A percentile compares a stretch with the other conserved stretches of the same genome.
Evolutionary conservation across 2,888 invertebrate species (phyloP).

Genomic region (Ditula angustiorana): DNA sequence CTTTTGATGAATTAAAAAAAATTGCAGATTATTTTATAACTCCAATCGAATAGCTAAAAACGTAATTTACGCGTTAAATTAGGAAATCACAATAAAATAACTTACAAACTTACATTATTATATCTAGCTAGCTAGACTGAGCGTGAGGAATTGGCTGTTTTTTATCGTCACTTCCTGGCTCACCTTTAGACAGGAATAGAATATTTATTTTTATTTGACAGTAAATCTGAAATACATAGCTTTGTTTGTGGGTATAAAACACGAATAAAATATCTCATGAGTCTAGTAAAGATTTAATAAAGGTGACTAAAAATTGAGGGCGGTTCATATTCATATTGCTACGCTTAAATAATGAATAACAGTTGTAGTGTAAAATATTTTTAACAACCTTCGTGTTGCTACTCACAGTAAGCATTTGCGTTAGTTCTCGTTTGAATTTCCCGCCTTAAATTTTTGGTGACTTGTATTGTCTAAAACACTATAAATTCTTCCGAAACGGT

Average conservation of each 20-base stretch:
- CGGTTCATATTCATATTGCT: background rate
- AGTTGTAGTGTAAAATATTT: no score
- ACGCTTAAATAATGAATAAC: background rate
- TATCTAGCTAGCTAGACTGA: no score
- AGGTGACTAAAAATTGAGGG: background rate
- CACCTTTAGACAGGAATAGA: background rate
- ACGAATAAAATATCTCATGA: background rate
- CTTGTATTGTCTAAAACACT: background rate
- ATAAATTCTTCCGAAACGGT: background rate
- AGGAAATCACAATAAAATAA: no score
- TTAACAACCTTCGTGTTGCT: no score
- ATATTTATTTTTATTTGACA: background rate
- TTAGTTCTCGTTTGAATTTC: background rate
- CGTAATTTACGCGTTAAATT: no score
- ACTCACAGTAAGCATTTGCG: no score
- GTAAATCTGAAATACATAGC: conserved; percentile 1
- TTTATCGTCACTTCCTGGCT: background rate
- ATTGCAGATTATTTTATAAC: no score
- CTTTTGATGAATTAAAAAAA: no score
- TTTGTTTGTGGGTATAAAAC: conserved; percentile 22
- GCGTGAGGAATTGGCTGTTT: no score
- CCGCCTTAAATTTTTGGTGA: background rate
- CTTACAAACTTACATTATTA: no score
- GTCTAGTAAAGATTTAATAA: background rate
- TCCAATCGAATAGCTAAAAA: no score